Percentiles rank a stretch among this genome's conserved stretches.
Conservation (phyloP, 2,888 invertebrate genomes). For the Minunthozetes semirufus region DNA sequence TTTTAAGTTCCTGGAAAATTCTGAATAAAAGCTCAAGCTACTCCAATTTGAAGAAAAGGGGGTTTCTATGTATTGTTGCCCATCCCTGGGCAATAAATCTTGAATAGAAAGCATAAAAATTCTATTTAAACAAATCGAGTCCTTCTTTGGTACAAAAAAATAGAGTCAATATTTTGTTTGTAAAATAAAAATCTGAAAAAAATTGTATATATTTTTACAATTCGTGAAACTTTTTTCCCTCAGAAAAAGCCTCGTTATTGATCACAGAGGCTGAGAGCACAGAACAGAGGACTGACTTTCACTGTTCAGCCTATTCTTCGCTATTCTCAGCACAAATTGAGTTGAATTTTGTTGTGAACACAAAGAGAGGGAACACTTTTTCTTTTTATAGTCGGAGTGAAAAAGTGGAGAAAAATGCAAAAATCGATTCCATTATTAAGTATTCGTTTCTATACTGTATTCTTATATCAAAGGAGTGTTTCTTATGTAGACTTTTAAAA, state of each 20-base stretch:
- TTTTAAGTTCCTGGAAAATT: too few species aligned
- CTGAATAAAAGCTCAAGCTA: too few species aligned
- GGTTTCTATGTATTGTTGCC: too few species aligned
- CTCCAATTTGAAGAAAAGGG: too few species aligned
- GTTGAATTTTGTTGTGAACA: not conserved
- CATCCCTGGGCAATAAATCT: not conserved
- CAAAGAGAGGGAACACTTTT: too few species aligned
- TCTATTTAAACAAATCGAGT: not conserved
- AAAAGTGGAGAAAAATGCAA: not conserved
- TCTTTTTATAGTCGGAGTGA: too few species aligned
- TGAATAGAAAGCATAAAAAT: not conserved
- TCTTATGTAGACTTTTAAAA: too few species aligned
- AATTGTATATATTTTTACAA: not conserved
- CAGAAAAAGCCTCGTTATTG: not conserved
- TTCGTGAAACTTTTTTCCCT: not conserved
- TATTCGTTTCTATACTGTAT: not conserved
- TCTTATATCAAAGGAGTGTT: not conserved
- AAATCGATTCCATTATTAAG: slow-evolving; percentile 22
- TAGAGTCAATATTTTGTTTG: not conserved
- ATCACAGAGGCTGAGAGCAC: not conserved
- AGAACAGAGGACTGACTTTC: not conserved
- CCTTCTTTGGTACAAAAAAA: not conserved
- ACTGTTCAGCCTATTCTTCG: not conserved
- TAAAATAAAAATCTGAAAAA: not conserved
- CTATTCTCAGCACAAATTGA: slow-evolving; percentile 18